Conservation (phyloP, 2,888 invertebrate genomes). For the Hyposoter didymator region DNA sequence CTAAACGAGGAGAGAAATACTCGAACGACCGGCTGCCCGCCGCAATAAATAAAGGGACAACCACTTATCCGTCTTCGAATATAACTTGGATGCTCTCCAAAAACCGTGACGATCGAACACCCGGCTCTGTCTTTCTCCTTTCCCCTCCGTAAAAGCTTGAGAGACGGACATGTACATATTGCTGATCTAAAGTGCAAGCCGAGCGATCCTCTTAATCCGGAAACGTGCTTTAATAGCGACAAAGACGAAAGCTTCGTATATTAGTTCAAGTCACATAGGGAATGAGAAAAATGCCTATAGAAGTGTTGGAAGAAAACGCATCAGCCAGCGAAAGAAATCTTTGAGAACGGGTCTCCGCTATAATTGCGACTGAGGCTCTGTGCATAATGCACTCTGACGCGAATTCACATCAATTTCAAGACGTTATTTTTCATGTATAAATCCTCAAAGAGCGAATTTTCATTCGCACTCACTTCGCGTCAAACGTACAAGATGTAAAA, state of each 20-base stretch:
- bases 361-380: conserved; percentile 40
- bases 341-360: not conserved
- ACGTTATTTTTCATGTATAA: not conserved
- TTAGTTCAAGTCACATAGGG: conserved; percentile 50
- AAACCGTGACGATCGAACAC: conserved; percentile 68
- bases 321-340: conserved; percentile 38
- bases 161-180: conserved; percentile 3
- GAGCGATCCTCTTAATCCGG: conserved; percentile 58
- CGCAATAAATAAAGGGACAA: conserved; percentile 70
- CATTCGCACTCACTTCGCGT: not conserved
- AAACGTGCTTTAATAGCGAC: conserved; percentile 50
- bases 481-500: conserved; percentile 17
- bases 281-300: not conserved
- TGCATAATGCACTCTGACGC: conserved; percentile 55
- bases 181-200: conserved; percentile 38
- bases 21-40: conserved; percentile 59
- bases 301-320: conserved; percentile 32
- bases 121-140: conserved; percentile 52
- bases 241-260: conserved; percentile 47
- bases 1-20: conserved; percentile 47
- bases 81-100: conserved; percentile 70
- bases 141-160: conserved; percentile 18
- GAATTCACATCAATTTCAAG: not conserved
- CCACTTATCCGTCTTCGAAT: conserved; percentile 69
- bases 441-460: conserved; percentile 19